These are phyloP conservation scores for Littorina saxatilis DNA, from an alignment of 1,140 invertebrate species.

Conservation along the genomic window DNA sequence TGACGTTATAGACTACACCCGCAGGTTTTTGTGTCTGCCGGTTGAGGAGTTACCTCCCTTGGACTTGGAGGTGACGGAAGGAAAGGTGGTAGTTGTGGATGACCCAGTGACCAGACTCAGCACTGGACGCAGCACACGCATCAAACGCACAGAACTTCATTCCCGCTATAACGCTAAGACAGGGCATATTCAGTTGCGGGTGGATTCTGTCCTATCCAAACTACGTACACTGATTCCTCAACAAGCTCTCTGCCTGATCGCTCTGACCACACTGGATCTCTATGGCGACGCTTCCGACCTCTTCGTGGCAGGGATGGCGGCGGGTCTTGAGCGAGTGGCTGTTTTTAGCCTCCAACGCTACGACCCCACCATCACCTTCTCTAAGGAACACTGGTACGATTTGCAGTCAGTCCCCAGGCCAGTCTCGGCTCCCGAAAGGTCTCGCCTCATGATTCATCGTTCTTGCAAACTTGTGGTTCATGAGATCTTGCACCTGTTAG, in stretches of 20 bases:
- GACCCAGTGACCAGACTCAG: slow-evolving; percentile 25
- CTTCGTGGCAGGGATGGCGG: slow-evolving; percentile 72
- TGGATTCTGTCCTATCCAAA: slow-evolving; percentile 58
- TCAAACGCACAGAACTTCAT: slow-evolving; percentile 48
- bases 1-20: slow-evolving; percentile 60
- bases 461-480: slow-evolving; percentile 70
- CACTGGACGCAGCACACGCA: slow-evolving; percentile 40
- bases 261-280: slow-evolving; percentile 67
- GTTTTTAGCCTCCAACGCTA: slow-evolving; percentile 70
- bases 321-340: slow-evolving; percentile 65
- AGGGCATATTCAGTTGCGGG: slow-evolving; percentile 60
- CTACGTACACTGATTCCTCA: slow-evolving; percentile 57
- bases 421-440: slow-evolving; percentile 44
- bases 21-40: slow-evolving; percentile 61
- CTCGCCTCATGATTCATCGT: slow-evolving; percentile 57
- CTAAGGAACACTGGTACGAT: slow-evolving; percentile 60
- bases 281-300: slow-evolving; percentile 67
- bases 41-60: slow-evolving; percentile 59
- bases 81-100: slow-evolving; percentile 51
- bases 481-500: slow-evolving; percentile 70
- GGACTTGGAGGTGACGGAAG: slow-evolving; percentile 49
- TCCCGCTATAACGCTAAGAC: slow-evolving; percentile 57
- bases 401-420: slow-evolving; percentile 14
- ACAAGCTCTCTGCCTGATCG: slow-evolving; percentile 68
- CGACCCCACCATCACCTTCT: slow-evolving; percentile 64